Conservation (phyloP, 2,797 vertebrate genomes). For the Phrynocephalus vlangalii region DNA sequence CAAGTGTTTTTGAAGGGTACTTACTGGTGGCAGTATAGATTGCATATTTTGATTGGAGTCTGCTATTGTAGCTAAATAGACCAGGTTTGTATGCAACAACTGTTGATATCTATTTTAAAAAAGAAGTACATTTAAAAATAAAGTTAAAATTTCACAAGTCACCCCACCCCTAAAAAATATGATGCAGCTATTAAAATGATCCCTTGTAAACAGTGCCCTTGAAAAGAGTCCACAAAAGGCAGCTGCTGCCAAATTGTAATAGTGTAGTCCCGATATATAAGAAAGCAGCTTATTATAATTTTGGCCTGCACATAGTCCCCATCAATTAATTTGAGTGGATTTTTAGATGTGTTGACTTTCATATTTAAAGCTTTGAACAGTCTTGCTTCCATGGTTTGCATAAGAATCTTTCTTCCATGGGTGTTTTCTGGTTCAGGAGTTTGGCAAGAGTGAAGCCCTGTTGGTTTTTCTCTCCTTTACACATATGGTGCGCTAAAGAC, state of each 20-base stretch:
- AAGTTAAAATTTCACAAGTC: background rate
- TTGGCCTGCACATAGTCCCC: background rate
- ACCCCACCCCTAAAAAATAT: background rate
- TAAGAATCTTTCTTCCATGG: background rate
- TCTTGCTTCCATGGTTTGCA: background rate
- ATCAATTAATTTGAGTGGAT: background rate
- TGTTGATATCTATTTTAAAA: slow-evolving; percentile 90
- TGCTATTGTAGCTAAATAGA: slow-evolving; percentile 99
- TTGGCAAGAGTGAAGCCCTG: background rate
- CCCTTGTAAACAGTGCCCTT: background rate
- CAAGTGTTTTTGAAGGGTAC: slow-evolving; percentile 72
- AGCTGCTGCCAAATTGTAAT: background rate
- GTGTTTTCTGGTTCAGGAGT: background rate
- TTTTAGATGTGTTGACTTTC: background rate
- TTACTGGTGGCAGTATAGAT: slow-evolving; percentile 97
- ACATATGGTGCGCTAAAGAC: background rate
- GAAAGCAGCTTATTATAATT: background rate
- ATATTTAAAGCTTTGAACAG: slow-evolving; percentile 3
- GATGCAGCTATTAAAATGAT: background rate
- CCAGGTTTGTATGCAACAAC: slow-evolving; percentile 98
- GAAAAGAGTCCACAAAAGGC: background rate
- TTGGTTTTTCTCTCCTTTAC: background rate
- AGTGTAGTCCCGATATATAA: background rate
- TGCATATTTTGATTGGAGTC: slow-evolving; percentile 99
- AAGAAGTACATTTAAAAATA: slow-evolving; percentile 23